Percentiles rank a stretch among this genome's conserved stretches.
Evolutionary conservation across 1,140 invertebrate species (phyloP).

Genomic region (Cyphomyrmex costatus): DNA sequence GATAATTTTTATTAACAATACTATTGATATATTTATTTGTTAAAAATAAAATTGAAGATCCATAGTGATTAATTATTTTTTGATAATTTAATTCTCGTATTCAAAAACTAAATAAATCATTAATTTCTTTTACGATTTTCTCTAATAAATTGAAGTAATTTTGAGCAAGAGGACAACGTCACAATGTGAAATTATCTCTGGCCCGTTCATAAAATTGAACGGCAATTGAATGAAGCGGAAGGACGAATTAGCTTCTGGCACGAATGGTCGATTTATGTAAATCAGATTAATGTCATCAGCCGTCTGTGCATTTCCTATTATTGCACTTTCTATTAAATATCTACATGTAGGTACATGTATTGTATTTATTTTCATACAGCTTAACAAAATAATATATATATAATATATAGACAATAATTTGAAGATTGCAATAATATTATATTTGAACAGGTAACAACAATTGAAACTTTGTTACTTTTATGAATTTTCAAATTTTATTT

Average conservation of each 20-base stretch:
- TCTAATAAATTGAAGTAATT: conserved; percentile 39
- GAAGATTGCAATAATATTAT: background rate
- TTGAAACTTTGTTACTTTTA: background rate
- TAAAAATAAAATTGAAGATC: background rate
- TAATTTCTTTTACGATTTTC: background rate
- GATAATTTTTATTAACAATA: background rate
- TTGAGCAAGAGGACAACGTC: background rate
- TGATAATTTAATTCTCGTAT: conserved; percentile 12
- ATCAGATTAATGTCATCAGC: conserved; percentile 79
- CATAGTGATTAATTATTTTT: background rate
- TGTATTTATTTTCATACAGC: conserved; percentile 77
- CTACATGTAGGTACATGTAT: conserved; percentile 74
- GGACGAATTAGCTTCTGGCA: conserved; percentile 69
- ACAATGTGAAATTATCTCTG: conserved; percentile 15
- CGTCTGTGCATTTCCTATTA: conserved; percentile 74
- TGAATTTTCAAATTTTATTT: background rate
- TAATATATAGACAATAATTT: background rate
- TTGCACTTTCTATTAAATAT: conserved; percentile 73
- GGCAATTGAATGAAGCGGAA: conserved; percentile 68
- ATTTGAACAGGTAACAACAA: background rate
- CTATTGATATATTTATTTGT: background rate
- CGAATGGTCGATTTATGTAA: conserved; percentile 81
- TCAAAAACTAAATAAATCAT: background rate
- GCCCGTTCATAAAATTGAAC: conserved; percentile 39
- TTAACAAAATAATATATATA: conserved; percentile 62